phyloP scores from a whole-genome alignment of 2,113 vertebrate genomes.

The Dipodomys ordii region DNA sequence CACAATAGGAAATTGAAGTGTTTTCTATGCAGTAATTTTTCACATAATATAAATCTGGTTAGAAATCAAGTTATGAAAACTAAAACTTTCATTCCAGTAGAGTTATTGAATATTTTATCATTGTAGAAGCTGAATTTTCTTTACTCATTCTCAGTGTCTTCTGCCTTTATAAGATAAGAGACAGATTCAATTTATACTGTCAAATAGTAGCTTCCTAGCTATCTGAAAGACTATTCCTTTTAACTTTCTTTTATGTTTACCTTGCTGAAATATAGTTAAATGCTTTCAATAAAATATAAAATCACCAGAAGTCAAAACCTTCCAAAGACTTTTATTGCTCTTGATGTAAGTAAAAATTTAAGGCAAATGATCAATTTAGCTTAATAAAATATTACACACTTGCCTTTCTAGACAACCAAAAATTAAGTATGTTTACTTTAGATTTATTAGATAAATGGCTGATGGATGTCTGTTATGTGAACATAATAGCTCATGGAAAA shows the following conservation, averaged over 20 bases:
- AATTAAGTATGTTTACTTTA: not conserved
- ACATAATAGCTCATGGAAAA: not conserved
- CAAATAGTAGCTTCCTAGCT: slow-evolving; percentile 66
- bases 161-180: slow-evolving; percentile 77
- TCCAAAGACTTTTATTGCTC: not conserved
- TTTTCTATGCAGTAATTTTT: not conserved
- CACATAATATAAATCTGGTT: slow-evolving; percentile 57
- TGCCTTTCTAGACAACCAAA: not conserved
- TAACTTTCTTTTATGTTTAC: slow-evolving; percentile 70
- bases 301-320: slow-evolving; percentile 8
- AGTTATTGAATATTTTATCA: slow-evolving; percentile 79
- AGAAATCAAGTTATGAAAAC: slow-evolving; percentile 72
- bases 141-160: slow-evolving; percentile 70
- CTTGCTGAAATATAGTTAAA: slow-evolving; percentile 71
- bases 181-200: slow-evolving; percentile 75
- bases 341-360: not conserved
- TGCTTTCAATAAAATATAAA: slow-evolving; percentile 55
- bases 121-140: slow-evolving; percentile 76
- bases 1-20: not conserved
- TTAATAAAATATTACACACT: slow-evolving; percentile 23
- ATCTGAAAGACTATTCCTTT: slow-evolving; percentile 65
- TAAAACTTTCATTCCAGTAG: slow-evolving; percentile 49
- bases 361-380: slow-evolving; percentile 27
- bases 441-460: not conserved
- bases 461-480: not conserved